Percentiles rank a stretch among this genome's conserved stretches.
These are phyloP conservation scores for Schlechtendalia chinensis DNA, from an alignment of 1,140 invertebrate species.

Conservation along the genomic window DNA sequence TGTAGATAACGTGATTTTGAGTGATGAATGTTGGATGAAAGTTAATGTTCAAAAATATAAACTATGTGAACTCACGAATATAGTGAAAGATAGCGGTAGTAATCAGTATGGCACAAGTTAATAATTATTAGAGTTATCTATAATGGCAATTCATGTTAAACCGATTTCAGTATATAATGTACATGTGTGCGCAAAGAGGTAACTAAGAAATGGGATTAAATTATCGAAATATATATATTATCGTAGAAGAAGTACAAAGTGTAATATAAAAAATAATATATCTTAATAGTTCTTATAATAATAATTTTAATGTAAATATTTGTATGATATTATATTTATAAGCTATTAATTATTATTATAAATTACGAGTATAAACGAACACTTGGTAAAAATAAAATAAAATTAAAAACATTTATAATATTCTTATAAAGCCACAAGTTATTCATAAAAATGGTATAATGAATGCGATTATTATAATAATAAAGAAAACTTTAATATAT, in stretches of 20 bases:
- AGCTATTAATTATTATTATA: too few relatives aligned
- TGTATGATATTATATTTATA: background rate
- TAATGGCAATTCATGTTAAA: background rate
- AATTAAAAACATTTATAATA: too few relatives aligned
- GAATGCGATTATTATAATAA: too few relatives aligned
- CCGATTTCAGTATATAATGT: background rate
- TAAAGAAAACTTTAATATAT: too few relatives aligned
- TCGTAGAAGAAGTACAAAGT: background rate
- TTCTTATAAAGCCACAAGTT: too few relatives aligned
- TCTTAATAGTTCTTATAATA: background rate
- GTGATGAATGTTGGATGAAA: background rate
- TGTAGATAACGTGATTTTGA: conserved; percentile 16
- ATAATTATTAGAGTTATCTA: background rate
- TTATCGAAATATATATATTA: background rate
- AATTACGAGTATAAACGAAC: too few relatives aligned
- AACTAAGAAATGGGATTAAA: background rate
- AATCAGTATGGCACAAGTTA: background rate
- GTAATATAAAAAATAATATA: background rate
- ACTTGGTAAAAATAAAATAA: too few relatives aligned
- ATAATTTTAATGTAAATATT: background rate
- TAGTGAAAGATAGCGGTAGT: background rate
- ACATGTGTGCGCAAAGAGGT: background rate
- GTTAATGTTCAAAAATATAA: background rate
- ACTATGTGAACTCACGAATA: background rate
- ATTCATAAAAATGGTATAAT: too few relatives aligned